Evolutionary conservation across 2,888 invertebrate species (phyloP), one percentile per base, ranked within the genome.

Genomic region (Taenaris catops): DNA sequence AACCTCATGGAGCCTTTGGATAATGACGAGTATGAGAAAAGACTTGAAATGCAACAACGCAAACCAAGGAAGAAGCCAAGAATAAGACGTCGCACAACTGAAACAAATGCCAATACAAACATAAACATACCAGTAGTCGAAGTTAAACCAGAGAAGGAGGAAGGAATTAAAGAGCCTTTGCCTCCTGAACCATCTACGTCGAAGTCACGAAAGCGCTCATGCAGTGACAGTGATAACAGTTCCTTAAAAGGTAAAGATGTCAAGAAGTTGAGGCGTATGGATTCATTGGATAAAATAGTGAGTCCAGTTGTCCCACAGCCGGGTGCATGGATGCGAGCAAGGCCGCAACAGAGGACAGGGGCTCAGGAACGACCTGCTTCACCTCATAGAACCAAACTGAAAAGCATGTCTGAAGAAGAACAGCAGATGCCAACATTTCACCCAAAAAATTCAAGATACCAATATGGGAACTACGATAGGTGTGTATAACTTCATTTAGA

Each of bases 401-500:
- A 75, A 41, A 70, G 64, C 16, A 58, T 66, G 12, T 59, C 70
- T 16, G 74, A 80, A 53, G 78, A 64, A 41, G 78, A 84, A 34
- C 75, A 83, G 37, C 79, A 84, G 51, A 58, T 89, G 52, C 92
- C 92, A 4, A 89, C 88, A 40, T 95, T 95, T 74, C 91, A 93
- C 53, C 88, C 91, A 9, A 94, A 94, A 66, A 92, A 94, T 65
- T 89, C 91, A 38, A 91, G 91, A 63, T 98, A 96, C 83, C 94
- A 96, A 61, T 97, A 94, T 87, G 99, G 99, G 36, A 99, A 99
- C 80, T 99, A 98, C 78, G 95, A 96, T 71, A 93, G 96, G 81
- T 91, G 59, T 55, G 38, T 14, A 4, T 14, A 4, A 14, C 4
- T 14, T 14, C 4, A 19, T 7, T n/a, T n/a, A n/a, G n/a, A n/a